Evolutionary conservation across 1,140 invertebrate species (phyloP).

Genomic region (Ruditapes philippinarum): DNA sequence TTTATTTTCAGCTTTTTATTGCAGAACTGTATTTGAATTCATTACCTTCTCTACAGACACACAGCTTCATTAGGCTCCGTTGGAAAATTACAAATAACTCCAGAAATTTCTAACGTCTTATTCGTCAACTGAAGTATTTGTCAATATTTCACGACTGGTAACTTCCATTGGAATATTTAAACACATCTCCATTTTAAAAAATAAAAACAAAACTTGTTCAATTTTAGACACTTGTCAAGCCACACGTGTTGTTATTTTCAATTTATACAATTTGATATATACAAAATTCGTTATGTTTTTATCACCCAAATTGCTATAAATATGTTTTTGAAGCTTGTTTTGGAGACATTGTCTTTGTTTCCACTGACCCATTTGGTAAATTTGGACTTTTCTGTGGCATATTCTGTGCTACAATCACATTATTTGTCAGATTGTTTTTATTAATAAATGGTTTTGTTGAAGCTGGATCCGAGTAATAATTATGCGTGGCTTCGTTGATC

Average conservation of each 20-base stretch:
- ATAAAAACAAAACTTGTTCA: background rate
- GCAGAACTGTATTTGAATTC: no score
- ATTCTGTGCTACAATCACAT: conserved; percentile 20
- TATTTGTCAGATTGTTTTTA: conserved; percentile 43
- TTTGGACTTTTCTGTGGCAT: conserved; percentile 39
- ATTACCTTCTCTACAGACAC: no score
- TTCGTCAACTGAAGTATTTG: no score
- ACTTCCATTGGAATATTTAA: no score
- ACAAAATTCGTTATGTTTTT: conserved; percentile 16
- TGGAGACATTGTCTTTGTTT: conserved; percentile 43
- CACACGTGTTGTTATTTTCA: conserved; percentile 34
- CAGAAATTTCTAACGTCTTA: no score
- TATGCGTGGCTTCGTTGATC: conserved; percentile 40
- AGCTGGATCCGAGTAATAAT: conserved; percentile 47
- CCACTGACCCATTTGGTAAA: conserved; percentile 53
- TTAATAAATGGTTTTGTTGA: conserved; percentile 1
- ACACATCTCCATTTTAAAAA: no score
- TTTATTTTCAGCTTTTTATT: no score
- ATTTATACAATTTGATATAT: conserved; percentile 17
- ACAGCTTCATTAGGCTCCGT: no score
- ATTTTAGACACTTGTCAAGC: conserved; percentile 49
- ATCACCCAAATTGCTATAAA: conserved; percentile 51
- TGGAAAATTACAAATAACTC: no score
- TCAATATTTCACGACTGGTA: no score
- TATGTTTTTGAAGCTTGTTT: conserved; percentile 64